phyloP scores from a whole-genome alignment of 1,140 invertebrate genomes.

The Macrotrachela quadricornifera region DNA sequence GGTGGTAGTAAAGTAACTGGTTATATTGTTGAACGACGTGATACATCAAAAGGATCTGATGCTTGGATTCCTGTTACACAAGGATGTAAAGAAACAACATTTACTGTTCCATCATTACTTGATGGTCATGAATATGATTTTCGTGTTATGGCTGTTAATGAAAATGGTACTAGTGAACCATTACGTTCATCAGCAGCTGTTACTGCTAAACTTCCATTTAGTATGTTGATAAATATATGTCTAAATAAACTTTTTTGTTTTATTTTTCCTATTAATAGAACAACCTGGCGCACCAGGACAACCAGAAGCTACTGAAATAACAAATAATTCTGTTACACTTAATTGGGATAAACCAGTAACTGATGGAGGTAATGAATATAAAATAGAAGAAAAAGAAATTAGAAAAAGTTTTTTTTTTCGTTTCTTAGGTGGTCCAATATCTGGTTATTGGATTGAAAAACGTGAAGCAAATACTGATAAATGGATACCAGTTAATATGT shows the following conservation, averaged over 20 bases:
- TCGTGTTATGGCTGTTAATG: slow-evolving; percentile 84
- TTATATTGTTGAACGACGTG: slow-evolving; percentile 65
- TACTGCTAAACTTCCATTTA: slow-evolving; percentile 5
- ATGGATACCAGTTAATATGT: slow-evolving; percentile 34
- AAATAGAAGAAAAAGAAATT: too few relatives aligned
- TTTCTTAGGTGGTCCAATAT: slow-evolving; percentile 73
- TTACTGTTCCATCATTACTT: slow-evolving; percentile 1
- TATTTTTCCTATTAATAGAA: slow-evolving; percentile 39
- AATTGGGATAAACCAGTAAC: slow-evolving; percentile 76
- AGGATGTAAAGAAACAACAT: slow-evolving; percentile 3
- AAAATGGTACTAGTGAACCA: slow-evolving; percentile 80
- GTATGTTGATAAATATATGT: too few relatives aligned
- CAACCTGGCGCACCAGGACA: slow-evolving; percentile 15
- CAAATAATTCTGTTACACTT: slow-evolving; percentile 88
- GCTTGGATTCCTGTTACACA: slow-evolving; percentile 3
- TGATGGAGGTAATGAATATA: slow-evolving; percentile 83
- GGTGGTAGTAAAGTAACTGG: slow-evolving; percentile 68
- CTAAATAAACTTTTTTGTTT: not conserved
- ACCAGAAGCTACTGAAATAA: slow-evolving; percentile 33
- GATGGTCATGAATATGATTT: slow-evolving; percentile 80
- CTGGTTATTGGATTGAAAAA: slow-evolving; percentile 90
- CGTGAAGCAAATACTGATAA: slow-evolving; percentile 56
- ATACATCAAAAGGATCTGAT: slow-evolving; percentile 1
- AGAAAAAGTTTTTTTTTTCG: slow-evolving; percentile 67
- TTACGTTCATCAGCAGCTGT: slow-evolving; percentile 25